phyloP scores from a whole-genome alignment of 2,888 invertebrate genomes.

The Halictus ligatus region DNA sequence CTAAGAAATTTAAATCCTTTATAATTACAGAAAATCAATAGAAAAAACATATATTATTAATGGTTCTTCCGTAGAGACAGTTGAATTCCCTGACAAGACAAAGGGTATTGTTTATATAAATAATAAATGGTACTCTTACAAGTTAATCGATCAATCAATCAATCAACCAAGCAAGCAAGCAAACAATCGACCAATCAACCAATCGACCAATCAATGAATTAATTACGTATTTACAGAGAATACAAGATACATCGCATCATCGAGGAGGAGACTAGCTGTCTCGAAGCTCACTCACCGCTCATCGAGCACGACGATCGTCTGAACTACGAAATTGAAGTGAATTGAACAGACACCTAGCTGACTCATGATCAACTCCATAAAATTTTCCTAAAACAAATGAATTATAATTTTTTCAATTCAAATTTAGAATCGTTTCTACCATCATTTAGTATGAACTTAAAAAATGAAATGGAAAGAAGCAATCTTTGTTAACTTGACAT shows the following conservation, averaged over 20 bases:
- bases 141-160: conserved; percentile 46
- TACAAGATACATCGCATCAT: conserved; percentile 80
- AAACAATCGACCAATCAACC: conserved; percentile 40
- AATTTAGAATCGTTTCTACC: background rate
- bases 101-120: conserved; percentile 66
- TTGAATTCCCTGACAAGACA: conserved; percentile 45
- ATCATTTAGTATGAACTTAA: background rate
- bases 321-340: conserved; percentile 58
- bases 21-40: conserved; percentile 10
- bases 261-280: conserved; percentile 64
- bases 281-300: conserved; percentile 78
- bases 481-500: background rate
- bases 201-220: conserved; percentile 69
- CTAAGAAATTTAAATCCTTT: background rate
- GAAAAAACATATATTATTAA: conserved; percentile 7
- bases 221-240: conserved; percentile 83
- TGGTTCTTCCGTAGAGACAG: conserved; percentile 59
- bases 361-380: conserved; percentile 83
- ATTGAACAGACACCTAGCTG: conserved; percentile 73
- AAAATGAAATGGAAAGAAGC: background rate
- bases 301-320: conserved; percentile 63
- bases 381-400: conserved; percentile 77
- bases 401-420: background rate
- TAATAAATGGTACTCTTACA: conserved; percentile 78
- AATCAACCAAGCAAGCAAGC: conserved; percentile 33